Evolutionary conservation across 2,888 invertebrate species (phyloP), one percentile per base, ranked within the genome.

Genomic region (Drosophila silvestris): DNA sequence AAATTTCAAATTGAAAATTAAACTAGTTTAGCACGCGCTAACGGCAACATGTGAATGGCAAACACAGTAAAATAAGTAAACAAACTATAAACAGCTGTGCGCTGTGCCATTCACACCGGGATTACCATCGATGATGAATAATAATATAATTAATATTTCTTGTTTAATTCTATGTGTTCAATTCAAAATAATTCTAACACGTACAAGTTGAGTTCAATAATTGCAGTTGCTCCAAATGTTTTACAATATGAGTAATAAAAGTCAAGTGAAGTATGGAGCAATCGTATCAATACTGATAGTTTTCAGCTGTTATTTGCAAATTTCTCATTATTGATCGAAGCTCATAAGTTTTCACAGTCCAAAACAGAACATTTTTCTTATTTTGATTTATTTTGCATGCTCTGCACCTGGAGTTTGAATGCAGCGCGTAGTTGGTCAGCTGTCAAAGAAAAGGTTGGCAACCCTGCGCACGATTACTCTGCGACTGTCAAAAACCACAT

Each of bases 401-500:
- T 26, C 32, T 14, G 14, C 0, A 5, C 30, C 41, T 28, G 33
- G 16, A 10, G 3, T 57, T 79, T 58, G 37, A 79, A 79, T 30
- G 12, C 14, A 19, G 51, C 82, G 79, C 77, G 59, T 60, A 59
- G 33, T 58, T 10, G 39, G 33, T 54, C 67, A 85, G 83, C 83
- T 85, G 82, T 80, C 85, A 86, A 73, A 52, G 47, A 33, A 60
- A 16, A 5, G 63, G 73, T 59, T 84, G 89, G 89, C 86, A 88
- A 44, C 86, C 64, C 83, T 66, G 60, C 41, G 32, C 71, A 73
- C 80, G 50, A 81, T 70, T 82, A 76, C 84, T 76, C 70, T 82
- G 65, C 74, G 82, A 74, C 85, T 85, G 90, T 85, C 85, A 85
- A 85, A 89, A 79, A 61, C 85, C 73, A 87, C 72, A 74, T 76